These are phyloP conservation scores for Macquaria ambigua DNA, from an alignment of 2,113 vertebrate species.

Conservation along the genomic window DNA sequence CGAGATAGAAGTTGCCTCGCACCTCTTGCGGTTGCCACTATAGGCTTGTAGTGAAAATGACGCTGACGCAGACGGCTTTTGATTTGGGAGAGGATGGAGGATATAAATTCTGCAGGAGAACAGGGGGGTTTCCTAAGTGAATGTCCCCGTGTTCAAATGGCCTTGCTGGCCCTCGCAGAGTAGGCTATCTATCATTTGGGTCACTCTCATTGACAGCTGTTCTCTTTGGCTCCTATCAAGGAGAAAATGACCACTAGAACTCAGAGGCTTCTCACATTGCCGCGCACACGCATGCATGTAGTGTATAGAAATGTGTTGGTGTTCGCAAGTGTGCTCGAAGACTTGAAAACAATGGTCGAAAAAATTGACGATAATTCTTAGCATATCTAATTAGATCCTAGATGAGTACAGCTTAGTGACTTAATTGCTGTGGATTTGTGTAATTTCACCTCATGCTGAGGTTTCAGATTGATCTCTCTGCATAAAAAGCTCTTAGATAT, in stretches of 20 bases:
- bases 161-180: slow-evolving; percentile 54
- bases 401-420: slow-evolving; percentile 1
- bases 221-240: slow-evolving; percentile 67
- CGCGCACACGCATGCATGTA: background rate
- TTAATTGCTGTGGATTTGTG: slow-evolving; percentile 48
- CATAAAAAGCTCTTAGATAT: slow-evolving; percentile 9
- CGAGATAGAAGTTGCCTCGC: slow-evolving; percentile 59
- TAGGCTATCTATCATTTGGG: slow-evolving; percentile 69
- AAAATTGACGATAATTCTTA: background rate
- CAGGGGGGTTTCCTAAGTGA: slow-evolving; percentile 53
- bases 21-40: slow-evolving; percentile 56
- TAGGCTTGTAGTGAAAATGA: slow-evolving; percentile 59
- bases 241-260: slow-evolving; percentile 58
- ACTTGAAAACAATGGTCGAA: slow-evolving; percentile 15
- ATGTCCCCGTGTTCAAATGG: slow-evolving; percentile 63
- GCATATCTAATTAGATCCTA: slow-evolving; percentile 29
- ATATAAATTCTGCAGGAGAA: slow-evolving; percentile 59
- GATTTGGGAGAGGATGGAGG: slow-evolving; percentile 58
- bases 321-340: background rate
- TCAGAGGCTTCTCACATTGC: slow-evolving; percentile 9
- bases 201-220: slow-evolving; percentile 68
- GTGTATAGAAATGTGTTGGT: background rate
- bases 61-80: slow-evolving; percentile 61
- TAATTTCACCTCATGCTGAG: slow-evolving; percentile 32
- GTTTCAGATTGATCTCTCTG: slow-evolving; percentile 27